Evolutionary conservation across 2,113 vertebrate genomes (phyloP).

Genomic region (Guaruba guarouba): DNA sequence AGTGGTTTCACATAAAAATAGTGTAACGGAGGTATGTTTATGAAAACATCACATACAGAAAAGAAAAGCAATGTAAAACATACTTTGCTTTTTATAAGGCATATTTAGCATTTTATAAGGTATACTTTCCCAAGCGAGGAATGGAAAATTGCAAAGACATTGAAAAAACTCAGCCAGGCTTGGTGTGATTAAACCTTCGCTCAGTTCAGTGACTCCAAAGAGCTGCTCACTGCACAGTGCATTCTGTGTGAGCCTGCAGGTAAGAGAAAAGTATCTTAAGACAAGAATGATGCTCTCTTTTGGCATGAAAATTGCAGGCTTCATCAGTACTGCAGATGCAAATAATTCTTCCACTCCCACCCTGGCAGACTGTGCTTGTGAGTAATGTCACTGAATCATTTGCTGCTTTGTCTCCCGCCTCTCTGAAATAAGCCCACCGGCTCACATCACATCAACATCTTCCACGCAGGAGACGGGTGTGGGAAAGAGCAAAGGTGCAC

Average conservation of each 20-base stretch:
- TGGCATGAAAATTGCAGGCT: not conserved
- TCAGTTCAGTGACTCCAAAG: not conserved
- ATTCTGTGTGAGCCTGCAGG: not conserved
- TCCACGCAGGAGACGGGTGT: not conserved
- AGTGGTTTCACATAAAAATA: constrained; percentile 36
- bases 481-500: not conserved
- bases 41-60: constrained; percentile 51
- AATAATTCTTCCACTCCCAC: not conserved
- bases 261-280: not conserved
- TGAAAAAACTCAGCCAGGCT: not conserved
- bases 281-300: not conserved
- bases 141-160: constrained; percentile 12
- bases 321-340: not conserved
- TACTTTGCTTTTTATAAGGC: constrained; percentile 28
- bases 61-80: constrained; percentile 40
- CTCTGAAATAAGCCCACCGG: not conserved
- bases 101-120: constrained; percentile 35
- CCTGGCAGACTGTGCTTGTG: not conserved
- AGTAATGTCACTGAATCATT: rapidly evolving
- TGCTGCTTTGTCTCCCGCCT: not conserved
- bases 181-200: not conserved
- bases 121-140: constrained; percentile 27
- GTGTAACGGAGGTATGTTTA: constrained; percentile 33
- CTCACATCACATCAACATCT: not conserved
- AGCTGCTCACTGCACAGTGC: not conserved